Conservation (phyloP, 1,140 invertebrate genomes). For the Drosophila neocordata region DNA sequence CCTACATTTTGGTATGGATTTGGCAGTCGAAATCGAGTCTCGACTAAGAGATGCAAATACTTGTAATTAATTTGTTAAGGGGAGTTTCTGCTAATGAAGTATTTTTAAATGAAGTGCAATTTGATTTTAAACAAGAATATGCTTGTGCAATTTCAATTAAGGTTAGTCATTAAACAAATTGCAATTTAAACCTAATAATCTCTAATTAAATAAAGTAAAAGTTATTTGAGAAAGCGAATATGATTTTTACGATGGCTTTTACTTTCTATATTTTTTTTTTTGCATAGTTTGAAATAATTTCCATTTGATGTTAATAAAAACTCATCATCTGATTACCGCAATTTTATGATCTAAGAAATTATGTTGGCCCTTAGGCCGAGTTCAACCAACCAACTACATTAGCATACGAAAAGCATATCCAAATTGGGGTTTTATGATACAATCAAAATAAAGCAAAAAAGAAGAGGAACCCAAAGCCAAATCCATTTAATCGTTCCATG, state of each 20-base stretch:
- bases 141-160: slow-evolving; percentile 10
- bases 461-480: slow-evolving; percentile 47
- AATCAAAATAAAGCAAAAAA: slow-evolving; percentile 31
- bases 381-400: slow-evolving; percentile 36
- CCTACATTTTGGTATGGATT: slow-evolving; percentile 61
- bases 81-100: slow-evolving; percentile 74
- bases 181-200: slow-evolving; percentile 17
- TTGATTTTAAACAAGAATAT: slow-evolving; percentile 62
- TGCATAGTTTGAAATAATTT: background rate
- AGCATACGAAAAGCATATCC: slow-evolving; percentile 24
- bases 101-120: slow-evolving; percentile 70
- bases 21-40: slow-evolving; percentile 14
- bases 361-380: slow-evolving; percentile 24
- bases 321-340: background rate
- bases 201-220: slow-evolving; percentile 6
- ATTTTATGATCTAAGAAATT: background rate
- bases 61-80: slow-evolving; percentile 74
- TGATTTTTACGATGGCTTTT: background rate
- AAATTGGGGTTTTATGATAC: background rate
- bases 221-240: background rate
- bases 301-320: background rate
- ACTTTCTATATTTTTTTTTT: no score
- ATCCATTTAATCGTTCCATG: slow-evolving; percentile 66
- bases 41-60: slow-evolving; percentile 32
- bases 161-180: background rate